A percentile compares a stretch with the other conserved stretches of the same genome.
Conservation (phyloP, 2,113 vertebrate species). For the Clupea harengus region DNA sequence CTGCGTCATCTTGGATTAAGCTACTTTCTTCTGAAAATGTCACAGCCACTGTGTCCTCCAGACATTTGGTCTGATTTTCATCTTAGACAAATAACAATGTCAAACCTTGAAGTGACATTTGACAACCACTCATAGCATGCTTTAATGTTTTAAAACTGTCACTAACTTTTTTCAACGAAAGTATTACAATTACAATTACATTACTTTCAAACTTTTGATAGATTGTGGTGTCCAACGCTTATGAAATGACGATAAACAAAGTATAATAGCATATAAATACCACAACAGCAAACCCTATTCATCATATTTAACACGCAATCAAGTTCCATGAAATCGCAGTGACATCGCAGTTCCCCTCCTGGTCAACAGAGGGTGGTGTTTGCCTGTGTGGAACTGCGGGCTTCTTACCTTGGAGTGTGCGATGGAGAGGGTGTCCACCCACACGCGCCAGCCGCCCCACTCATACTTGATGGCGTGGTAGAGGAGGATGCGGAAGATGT, state of each 20-base stretch:
- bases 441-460: slow-evolving; percentile 98
- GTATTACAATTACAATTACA: background rate
- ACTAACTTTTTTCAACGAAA: background rate
- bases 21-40: slow-evolving; percentile 2
- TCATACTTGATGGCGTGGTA: slow-evolving; percentile 99
- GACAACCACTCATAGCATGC: background rate
- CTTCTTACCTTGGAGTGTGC: slow-evolving; percentile 79
- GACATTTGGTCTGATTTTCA: background rate
- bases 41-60: background rate
- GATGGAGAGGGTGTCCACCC: slow-evolving; percentile 96
- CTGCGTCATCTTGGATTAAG: slow-evolving; percentile 4
- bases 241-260: background rate
- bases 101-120: background rate
- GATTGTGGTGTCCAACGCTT: background rate
- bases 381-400: background rate
- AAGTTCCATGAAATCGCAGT: slow-evolving; percentile 67
- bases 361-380: slow-evolving; percentile 52
- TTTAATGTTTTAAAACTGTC: background rate
- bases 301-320: background rate
- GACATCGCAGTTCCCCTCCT: slow-evolving; percentile 25
- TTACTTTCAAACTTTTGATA: background rate
- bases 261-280: background rate
- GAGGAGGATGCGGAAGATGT: slow-evolving; percentile 96
- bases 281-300: background rate
- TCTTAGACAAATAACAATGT: background rate